Base-by-base conservation (phyloP, 2,797 vertebrate species). In the Spheniscus humboldti region DNA sequence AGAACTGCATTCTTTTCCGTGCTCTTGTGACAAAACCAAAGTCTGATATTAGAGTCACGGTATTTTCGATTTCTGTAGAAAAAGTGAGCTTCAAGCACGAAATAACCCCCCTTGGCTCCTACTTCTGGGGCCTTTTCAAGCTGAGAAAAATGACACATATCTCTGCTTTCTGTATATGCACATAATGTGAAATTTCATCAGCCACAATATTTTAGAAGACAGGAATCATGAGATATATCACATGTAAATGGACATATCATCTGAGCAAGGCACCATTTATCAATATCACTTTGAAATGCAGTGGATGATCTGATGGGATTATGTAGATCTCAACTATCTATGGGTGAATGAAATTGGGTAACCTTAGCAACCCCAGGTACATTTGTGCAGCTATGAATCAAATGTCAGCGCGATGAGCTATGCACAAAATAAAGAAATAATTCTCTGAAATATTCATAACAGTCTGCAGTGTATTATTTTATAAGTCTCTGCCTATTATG, bases 361-460 rank as follows among this genome's bases (percentile, higher is more conserved):
- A 99, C 99, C 99, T 98, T 99, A 99, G 99, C 99, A 99, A 99
- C 99, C 98, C 97, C 98, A 99, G 99, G 99, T 99, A 97, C 97
- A 97, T 97, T 91, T 95, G 97, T 94, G 95, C 97, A 96, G 96
- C 97, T 87, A 98, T 98, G 98, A 98, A 98, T 98, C 98, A 98
- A 97, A 96, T 83, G 97, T 97, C 97, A 96, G 97, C 75, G 59
- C 64, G 85, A 96, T 90, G 97, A 97, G 98, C 97, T 94, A 88
- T 59, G 97, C 56, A 63, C 96, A 94, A 98, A 97, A 98, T 98
- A 97, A 97, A 97, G 97, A 97, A 98, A 98, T 98, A 98, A 98
- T 98, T 97, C 96, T 97, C 91, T 97, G 96, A 98, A 97, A 98
- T 98, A 97, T 97, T 98, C 98, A 97, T 97, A 98, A 96, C 78